These are phyloP conservation scores for Drosophila borealis DNA, from an alignment of 2,888 invertebrate species.

Conservation along the genomic window DNA sequence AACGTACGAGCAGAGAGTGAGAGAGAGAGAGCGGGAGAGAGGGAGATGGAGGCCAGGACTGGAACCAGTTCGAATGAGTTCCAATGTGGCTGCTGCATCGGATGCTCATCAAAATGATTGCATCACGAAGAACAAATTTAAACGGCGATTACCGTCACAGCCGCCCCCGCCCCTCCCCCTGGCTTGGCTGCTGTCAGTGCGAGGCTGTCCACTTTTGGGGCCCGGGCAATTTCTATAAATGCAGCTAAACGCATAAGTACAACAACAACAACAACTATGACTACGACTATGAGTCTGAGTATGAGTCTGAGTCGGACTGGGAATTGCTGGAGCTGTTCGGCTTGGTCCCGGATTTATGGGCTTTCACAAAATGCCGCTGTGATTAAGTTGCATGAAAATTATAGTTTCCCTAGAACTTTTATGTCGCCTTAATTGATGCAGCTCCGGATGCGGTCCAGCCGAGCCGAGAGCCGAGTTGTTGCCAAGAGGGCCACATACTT, in stretches of 20 bases:
- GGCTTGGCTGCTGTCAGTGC: conserved; percentile 36
- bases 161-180: background rate
- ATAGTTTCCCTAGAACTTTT: conserved; percentile 73
- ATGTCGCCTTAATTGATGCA: conserved; percentile 77
- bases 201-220: conserved; percentile 62
- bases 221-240: conserved; percentile 71
- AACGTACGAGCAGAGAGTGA: conserved; percentile 49
- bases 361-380: conserved; percentile 69
- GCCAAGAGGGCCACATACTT: conserved; percentile 12
- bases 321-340: too few species aligned
- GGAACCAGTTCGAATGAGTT: conserved; percentile 18
- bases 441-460: conserved; percentile 63
- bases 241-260: conserved; percentile 67
- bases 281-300: conserved; percentile 17
- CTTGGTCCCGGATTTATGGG: conserved; percentile 54
- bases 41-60: conserved; percentile 11
- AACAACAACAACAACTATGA: conserved; percentile 18
- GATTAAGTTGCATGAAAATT: conserved; percentile 74
- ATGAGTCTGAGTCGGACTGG: conserved; percentile 8
- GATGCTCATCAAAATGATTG: conserved; percentile 78
- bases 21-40: conserved; percentile 1
- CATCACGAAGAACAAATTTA: conserved; percentile 83
- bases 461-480: conserved; percentile 1
- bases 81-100: conserved; percentile 45
- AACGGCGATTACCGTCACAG: conserved; percentile 67